phyloP scores from a whole-genome alignment of 2,888 invertebrate genomes.

The Chloroclystis v-ata region DNA sequence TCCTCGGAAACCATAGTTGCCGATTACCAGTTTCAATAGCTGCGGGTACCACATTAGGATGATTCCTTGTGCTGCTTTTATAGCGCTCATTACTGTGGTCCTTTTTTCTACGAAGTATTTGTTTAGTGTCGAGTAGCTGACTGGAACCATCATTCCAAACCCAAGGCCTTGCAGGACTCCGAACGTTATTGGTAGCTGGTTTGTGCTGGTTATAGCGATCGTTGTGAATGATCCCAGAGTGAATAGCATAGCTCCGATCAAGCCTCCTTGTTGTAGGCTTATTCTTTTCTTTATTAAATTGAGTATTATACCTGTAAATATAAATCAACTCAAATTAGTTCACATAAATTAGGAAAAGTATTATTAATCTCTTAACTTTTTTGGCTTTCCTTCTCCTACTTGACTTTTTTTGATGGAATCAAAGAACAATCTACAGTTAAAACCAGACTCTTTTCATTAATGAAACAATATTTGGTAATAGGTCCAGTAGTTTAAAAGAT shows the following conservation, averaged over 20 bases:
- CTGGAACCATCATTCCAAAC: slow-evolving; percentile 80
- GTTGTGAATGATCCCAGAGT: slow-evolving; percentile 72
- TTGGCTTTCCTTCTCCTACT: too few species aligned
- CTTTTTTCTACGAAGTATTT: slow-evolving; percentile 79
- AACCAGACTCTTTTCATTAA: too few species aligned
- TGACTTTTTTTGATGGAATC: too few species aligned
- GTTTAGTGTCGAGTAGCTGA: slow-evolving; percentile 80
- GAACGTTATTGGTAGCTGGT: slow-evolving; percentile 77
- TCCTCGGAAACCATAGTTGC: slow-evolving; percentile 79
- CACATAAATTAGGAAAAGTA: too few species aligned
- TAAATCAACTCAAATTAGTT: background rate
- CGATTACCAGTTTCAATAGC: slow-evolving; percentile 69
- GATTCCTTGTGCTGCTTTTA: slow-evolving; percentile 79
- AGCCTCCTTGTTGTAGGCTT: slow-evolving; percentile 75
- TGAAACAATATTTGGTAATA: too few species aligned
- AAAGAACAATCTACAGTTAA: too few species aligned
- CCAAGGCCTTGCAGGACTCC: slow-evolving; percentile 80
- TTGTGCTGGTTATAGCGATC: slow-evolving; percentile 73
- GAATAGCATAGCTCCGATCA: slow-evolving; percentile 74
- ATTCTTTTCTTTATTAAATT: slow-evolving; percentile 74
- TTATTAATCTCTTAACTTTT: too few species aligned
- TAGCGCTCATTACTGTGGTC: slow-evolving; percentile 79
- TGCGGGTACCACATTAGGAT: slow-evolving; percentile 79
- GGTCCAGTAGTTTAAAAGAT: too few species aligned
- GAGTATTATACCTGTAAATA: slow-evolving; percentile 77